Evolutionary conservation across 2,113 vertebrate genomes (phyloP).

Genomic region (Candoia aspera): DNA sequence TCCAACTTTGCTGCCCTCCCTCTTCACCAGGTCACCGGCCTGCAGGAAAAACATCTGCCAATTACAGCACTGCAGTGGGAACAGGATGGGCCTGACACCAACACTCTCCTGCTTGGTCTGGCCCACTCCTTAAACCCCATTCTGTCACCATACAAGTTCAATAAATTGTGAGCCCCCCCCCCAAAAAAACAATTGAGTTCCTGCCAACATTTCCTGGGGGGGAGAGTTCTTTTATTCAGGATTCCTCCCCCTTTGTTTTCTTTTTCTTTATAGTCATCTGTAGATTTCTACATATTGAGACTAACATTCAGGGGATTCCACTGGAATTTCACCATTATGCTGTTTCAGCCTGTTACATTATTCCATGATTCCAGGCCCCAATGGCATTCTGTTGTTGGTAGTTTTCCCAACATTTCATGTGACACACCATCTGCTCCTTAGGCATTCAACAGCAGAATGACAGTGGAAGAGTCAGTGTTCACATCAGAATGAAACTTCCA

Average conservation of each 20-base stretch:
- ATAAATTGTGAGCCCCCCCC: not conserved
- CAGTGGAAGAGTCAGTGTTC: not conserved
- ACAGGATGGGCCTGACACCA: not conserved
- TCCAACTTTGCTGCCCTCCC: not conserved
- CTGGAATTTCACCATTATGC: not conserved
- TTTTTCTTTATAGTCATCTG: not conserved
- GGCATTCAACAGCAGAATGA: not conserved
- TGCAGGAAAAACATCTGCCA: not conserved
- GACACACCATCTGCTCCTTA: not conserved
- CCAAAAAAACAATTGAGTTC: not conserved
- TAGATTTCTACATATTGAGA: not conserved
- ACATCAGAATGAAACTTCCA: not conserved
- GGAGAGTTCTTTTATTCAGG: not conserved
- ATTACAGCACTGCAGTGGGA: not conserved
- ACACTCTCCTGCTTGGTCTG: not conserved
- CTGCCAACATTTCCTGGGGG: not conserved
- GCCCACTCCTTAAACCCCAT: not conserved
- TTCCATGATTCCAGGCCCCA: not conserved
- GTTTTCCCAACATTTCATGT: not conserved
- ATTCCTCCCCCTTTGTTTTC: not conserved
- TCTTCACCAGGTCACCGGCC: not conserved
- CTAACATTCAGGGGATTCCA: not conserved
- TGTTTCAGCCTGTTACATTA: not conserved
- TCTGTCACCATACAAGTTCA: not conserved
- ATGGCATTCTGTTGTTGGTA: not conserved